A percentile compares a stretch with the other conserved stretches of the same genome.
Conservation (phyloP, 2,797 vertebrate species). For the Pyrrhura leucotis region DNA sequence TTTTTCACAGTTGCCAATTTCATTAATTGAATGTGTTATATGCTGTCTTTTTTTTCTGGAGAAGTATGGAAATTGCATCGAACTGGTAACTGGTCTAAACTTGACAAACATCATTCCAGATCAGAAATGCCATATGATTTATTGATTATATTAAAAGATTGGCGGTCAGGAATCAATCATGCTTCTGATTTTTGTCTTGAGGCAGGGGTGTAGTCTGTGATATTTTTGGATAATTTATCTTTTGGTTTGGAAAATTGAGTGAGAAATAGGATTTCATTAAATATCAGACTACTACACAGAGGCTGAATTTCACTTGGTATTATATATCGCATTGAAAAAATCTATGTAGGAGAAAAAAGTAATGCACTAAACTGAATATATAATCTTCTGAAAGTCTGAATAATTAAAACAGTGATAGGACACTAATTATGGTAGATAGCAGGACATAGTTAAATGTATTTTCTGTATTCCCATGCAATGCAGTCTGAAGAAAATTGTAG, state of each 20-base stretch:
- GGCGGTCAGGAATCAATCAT: not conserved
- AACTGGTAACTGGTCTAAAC: not conserved
- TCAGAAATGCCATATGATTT: not conserved
- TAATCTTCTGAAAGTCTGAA: not conserved
- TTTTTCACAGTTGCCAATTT: not conserved
- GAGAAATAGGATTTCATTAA: not conserved
- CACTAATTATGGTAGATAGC: not conserved
- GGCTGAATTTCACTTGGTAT: not conserved
- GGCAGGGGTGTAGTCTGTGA: not conserved
- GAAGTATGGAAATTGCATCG: not conserved
- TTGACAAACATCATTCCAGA: not conserved
- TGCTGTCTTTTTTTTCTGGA: not conserved
- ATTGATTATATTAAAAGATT: not conserved
- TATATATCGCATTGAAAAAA: not conserved
- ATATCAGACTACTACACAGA: not conserved
- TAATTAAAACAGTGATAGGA: not conserved
- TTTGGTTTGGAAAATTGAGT: not conserved
- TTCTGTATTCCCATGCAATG: not conserved
- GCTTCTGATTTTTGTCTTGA: constrained; percentile 4
- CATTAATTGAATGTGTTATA: not conserved
- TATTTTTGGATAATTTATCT: not conserved
- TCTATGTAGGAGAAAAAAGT: not conserved
- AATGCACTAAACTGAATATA: not conserved
- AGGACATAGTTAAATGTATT: not conserved
- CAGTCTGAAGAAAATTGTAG: not conserved